These are phyloP conservation scores for Dendrophyllia cribrosa DNA, from an alignment of 64 coral and sea anemone genomes.

Conservation along the genomic window DNA sequence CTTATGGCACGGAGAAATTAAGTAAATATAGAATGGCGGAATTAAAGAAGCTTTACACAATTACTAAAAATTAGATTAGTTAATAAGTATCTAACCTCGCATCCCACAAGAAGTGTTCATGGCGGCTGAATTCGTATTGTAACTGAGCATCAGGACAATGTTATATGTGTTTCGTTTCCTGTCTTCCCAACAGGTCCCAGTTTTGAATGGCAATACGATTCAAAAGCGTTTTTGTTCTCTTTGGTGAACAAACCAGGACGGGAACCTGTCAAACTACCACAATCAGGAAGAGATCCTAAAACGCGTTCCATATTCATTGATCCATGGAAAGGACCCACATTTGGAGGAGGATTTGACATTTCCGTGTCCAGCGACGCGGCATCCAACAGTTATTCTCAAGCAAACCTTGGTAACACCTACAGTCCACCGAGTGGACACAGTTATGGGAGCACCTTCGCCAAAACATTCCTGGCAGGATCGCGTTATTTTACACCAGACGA, in stretches of 20 bases:
- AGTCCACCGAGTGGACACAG: background rate
- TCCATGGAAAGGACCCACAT: conserved; percentile 32
- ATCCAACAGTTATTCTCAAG: conserved; percentile 8
- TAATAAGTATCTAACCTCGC: no score
- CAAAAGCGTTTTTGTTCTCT: background rate
- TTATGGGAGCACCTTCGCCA: background rate
- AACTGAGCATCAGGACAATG: no score
- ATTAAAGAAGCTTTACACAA: no score
- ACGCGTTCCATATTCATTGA: conserved; percentile 13
- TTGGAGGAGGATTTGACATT: conserved; percentile 61
- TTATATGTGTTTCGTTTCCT: background rate
- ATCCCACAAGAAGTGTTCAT: no score
- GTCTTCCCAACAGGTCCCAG: background rate
- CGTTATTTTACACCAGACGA: conserved; percentile 44
- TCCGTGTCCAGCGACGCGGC: background rate
- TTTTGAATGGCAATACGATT: background rate
- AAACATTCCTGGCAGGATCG: conserved; percentile 28
- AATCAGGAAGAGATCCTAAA: background rate
- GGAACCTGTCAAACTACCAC: background rate
- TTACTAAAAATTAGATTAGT: no score
- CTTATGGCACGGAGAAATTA: no score
- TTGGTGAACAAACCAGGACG: conserved; percentile 6
- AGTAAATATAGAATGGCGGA: no score
- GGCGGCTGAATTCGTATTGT: no score
- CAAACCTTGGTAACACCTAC: conserved; percentile 35